Percentiles rank a stretch among this genome's conserved stretches.
Evolutionary conservation across 2,888 invertebrate genomes (phyloP).

Genomic region (Alviniconcha strummeri): DNA sequence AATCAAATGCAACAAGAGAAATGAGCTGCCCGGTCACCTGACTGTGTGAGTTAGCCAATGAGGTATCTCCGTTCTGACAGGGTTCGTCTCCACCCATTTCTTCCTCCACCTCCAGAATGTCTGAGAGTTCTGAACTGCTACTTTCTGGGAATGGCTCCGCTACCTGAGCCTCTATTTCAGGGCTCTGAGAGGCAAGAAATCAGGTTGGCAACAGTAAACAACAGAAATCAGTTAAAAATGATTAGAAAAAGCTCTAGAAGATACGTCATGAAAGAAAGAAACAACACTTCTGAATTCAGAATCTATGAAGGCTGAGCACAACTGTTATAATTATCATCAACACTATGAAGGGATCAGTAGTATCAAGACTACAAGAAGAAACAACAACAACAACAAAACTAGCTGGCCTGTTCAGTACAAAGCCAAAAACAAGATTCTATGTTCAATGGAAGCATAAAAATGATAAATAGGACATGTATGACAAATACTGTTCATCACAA

Average conservation of each 20-base stretch:
- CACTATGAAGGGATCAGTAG: too few relatives aligned
- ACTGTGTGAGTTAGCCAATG: constrained; percentile 33
- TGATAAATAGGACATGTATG: too few relatives aligned
- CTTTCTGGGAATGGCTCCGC: constrained; percentile 47
- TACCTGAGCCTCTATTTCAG: constrained; percentile 38
- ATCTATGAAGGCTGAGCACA: too few relatives aligned
- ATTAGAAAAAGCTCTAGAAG: constrained; percentile 11
- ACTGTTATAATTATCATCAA: too few relatives aligned
- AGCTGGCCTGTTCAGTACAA: too few relatives aligned
- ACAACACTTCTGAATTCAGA: too few relatives aligned
- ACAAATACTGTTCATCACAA: too few relatives aligned
- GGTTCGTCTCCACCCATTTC: constrained; percentile 59
- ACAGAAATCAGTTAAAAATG: not conserved
- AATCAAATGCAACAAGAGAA: constrained; percentile 41
- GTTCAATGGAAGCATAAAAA: too few relatives aligned
- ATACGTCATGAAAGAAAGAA: not conserved
- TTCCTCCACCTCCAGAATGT: constrained; percentile 75
- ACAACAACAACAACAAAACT: too few relatives aligned
- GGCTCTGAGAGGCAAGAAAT: constrained; percentile 39
- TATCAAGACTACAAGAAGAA: too few relatives aligned
- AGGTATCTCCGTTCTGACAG: constrained; percentile 42
- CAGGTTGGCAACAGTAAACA: constrained; percentile 24
- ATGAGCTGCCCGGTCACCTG: constrained; percentile 36
- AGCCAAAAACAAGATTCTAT: too few relatives aligned
- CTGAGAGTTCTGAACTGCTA: constrained; percentile 74